Base-by-base conservation (phyloP, 2,113 vertebrate genomes). In the Alaudala cheleensis region DNA sequence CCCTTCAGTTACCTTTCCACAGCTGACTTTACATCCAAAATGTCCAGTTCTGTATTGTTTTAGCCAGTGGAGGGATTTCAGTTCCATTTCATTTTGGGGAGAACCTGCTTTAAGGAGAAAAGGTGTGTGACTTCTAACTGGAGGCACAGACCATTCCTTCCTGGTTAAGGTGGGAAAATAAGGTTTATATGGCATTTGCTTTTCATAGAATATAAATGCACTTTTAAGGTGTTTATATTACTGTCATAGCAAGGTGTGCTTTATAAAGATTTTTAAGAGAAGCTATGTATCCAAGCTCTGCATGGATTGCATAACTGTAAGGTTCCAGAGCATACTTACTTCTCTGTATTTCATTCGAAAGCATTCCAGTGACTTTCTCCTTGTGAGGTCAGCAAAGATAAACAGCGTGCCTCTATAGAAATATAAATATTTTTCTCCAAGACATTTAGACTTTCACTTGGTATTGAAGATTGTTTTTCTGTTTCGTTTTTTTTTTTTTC, bases 381-480 rank as follows among this genome's bases (percentile, higher is more conserved):
- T 39, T 31, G 16, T 74, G 84, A 86, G 82, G 66, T 72, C 39
- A 14, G 57, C 16, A 61, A 88, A 78, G 69, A 87, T 64, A 83
- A 93, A 82, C 67, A 83, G 17, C 24, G 14, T 66, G n/a, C 40
- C 71, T 96, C 66, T 91, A 28, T 28, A 77, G 73, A 91, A 90
- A 67, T 77, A 64, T 29, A 92, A 95, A 95, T 93, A 81, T 86
- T 93, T 95, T 93, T 90, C 51, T 88, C 28, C 39, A 54, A 84
- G 72, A 25, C 62, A 49, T 92, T 83, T 79, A 65, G 79, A 76
- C 53, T 92, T 90, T 61, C 45, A 69, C 49, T 69, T 78, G 69
- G 37, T 81, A 60, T 83, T 62, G 58, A 90, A 40, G 17, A 54
- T 66, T 87, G 66, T n/a, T 88, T 95, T 88, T 62, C 14, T 31